These are phyloP conservation scores for Drosophila mauritiana DNA, from an alignment of 1,140 invertebrate species.

Conservation along the genomic window DNA sequence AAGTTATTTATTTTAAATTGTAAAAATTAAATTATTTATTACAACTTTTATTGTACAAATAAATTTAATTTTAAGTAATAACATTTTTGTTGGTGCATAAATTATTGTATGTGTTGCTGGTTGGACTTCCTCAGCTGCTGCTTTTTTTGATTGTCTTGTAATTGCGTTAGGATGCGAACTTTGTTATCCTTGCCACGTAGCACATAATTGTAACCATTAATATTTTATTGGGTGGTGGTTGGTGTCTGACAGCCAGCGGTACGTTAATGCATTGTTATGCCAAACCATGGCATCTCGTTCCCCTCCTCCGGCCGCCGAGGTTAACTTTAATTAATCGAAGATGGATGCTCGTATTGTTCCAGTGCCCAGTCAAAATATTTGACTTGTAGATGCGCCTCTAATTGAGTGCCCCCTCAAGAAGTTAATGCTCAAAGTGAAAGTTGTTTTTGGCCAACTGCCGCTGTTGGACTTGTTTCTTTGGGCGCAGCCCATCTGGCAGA, in stretches of 20 bases:
- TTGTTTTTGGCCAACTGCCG: constrained; percentile 64
- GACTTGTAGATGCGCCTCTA: constrained; percentile 79
- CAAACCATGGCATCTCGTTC: constrained; percentile 15
- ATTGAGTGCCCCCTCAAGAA: constrained; percentile 54
- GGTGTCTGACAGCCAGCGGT: constrained; percentile 6
- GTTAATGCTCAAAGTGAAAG: constrained; percentile 50
- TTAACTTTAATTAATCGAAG: constrained; percentile 76
- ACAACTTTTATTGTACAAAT: too few relatives aligned
- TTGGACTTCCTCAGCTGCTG: constrained; percentile 35
- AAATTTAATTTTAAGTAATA: too few relatives aligned
- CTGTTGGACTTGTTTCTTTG: constrained; percentile 20
- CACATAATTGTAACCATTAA: constrained; percentile 79
- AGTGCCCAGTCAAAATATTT: constrained; percentile 70
- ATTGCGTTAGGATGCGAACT: constrained; percentile 66
- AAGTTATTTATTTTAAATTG: too few relatives aligned
- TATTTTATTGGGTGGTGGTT: constrained; percentile 77
- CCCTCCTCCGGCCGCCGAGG: not conserved
- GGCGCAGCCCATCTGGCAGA: constrained; percentile 66
- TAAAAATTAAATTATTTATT: too few relatives aligned
- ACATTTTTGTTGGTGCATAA: constrained; percentile 28
- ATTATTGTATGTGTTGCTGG: constrained; percentile 29
- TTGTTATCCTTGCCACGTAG: constrained; percentile 61
- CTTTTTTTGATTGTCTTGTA: constrained; percentile 74
- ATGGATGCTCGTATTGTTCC: constrained; percentile 70
- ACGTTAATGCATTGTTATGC: constrained; percentile 62